phyloP scores from a whole-genome alignment of 2,888 invertebrate species.

The Ochropacha duplaris region DNA sequence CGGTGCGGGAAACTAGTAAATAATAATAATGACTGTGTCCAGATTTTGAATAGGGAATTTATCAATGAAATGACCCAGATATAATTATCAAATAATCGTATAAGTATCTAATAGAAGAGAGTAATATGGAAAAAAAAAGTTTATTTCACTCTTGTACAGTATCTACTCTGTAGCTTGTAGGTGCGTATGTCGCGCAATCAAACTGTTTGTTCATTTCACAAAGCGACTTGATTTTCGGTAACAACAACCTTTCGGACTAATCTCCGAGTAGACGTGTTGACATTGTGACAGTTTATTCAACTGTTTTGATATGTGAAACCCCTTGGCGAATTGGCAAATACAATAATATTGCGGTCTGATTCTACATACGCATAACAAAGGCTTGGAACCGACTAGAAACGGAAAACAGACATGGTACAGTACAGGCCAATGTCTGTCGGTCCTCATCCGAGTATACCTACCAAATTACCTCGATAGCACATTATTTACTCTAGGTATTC shows the following conservation, averaged over 20 bases:
- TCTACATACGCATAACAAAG: neutral
- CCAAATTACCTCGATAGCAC: too few species aligned
- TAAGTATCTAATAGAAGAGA: neutral
- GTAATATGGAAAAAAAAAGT: neutral
- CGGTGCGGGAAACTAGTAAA: too few species aligned
- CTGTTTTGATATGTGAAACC: neutral
- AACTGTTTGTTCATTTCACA: neutral
- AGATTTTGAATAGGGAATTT: too few species aligned
- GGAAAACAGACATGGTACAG: neutral
- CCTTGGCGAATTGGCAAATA: constrained; percentile 2
- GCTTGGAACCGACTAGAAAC: neutral
- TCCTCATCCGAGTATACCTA: neutral
- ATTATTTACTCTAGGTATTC: neutral
- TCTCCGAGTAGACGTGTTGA: constrained; percentile 1
- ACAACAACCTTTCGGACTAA: neutral
- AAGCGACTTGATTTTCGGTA: neutral
- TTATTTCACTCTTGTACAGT: neutral
- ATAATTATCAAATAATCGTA: neutral
- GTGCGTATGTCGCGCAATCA: neutral
- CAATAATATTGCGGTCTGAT: neutral
- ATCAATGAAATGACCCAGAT: neutral
- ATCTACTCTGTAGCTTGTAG: neutral
- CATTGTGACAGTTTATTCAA: constrained; percentile 1
- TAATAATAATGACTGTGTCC: too few species aligned
- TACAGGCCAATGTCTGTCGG: neutral